Evolutionary conservation across 2,888 invertebrate species (phyloP).

Genomic region (Macropis europaea): DNA sequence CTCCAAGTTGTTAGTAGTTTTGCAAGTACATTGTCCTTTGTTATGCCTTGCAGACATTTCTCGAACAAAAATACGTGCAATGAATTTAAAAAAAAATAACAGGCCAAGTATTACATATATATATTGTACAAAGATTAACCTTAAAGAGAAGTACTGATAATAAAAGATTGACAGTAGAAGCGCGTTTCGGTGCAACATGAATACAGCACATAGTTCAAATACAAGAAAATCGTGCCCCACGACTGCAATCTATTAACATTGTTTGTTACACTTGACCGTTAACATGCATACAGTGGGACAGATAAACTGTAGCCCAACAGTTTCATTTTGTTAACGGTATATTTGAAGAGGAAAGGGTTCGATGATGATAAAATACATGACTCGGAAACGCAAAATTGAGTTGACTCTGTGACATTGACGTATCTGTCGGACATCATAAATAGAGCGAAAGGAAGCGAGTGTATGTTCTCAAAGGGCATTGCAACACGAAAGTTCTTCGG

Average conservation of each 20-base stretch:
- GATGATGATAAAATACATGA: background rate
- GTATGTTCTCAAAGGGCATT: slow-evolving; percentile 30
- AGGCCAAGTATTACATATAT: background rate
- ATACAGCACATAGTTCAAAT: too few species aligned
- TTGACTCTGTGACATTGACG: background rate
- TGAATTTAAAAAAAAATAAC: background rate
- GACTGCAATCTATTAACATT: too few species aligned
- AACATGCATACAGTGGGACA: background rate
- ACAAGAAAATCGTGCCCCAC: too few species aligned
- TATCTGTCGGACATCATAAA: background rate
- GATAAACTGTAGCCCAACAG: background rate
- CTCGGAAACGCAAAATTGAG: background rate
- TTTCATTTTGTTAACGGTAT: background rate
- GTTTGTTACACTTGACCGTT: too few species aligned
- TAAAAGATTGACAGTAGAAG: background rate
- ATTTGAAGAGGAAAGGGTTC: background rate
- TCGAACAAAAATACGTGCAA: background rate
- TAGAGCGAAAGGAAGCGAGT: background rate
- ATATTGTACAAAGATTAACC: slow-evolving; percentile 12
- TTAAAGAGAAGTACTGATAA: background rate
- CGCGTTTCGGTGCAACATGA: too few species aligned
- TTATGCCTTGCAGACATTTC: background rate
- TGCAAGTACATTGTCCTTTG: background rate
- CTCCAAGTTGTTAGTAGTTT: background rate
- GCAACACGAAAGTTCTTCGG: slow-evolving; percentile 26